Percentiles rank a stretch among this genome's conserved stretches.
Conservation (phyloP, 37 sponge, comb jelly and placozoan species). For the Ephydatia muelleri region DNA sequence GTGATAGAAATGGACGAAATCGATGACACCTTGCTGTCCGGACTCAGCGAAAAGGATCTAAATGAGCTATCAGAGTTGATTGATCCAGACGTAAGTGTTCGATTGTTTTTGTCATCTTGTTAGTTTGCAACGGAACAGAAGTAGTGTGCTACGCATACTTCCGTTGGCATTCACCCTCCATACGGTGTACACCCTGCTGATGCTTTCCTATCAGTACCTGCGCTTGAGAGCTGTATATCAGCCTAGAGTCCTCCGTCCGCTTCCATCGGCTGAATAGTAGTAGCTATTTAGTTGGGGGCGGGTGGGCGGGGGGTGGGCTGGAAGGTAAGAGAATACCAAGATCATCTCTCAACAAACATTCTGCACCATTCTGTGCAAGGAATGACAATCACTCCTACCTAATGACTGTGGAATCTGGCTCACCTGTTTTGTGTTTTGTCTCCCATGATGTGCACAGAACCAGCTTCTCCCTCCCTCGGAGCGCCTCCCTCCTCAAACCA, state of each 20-base stretch:
- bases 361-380: too few relatives aligned
- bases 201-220: too few relatives aligned
- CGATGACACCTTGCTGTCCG: slow-evolving; percentile 60
- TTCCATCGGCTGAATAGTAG: too few relatives aligned
- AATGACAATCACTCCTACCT: background rate
- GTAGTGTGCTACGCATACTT: background rate
- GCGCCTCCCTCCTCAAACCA: slow-evolving; percentile 70
- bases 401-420: background rate
- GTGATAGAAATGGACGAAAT: slow-evolving; percentile 12
- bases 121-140: background rate
- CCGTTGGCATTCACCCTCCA: background rate
- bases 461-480: slow-evolving; percentile 70
- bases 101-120: background rate
- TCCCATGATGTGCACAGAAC: slow-evolving; percentile 38
- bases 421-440: background rate
- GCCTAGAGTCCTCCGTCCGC: too few relatives aligned
- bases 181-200: background rate
- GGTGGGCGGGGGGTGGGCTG: too few relatives aligned
- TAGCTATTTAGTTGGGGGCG: too few relatives aligned
- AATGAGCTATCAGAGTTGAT: slow-evolving; percentile 61
- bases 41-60: slow-evolving; percentile 62
- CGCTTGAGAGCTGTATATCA: too few relatives aligned
- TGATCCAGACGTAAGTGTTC: slow-evolving; percentile 76
- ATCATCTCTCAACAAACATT: too few relatives aligned
- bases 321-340: too few relatives aligned